Percentiles rank a stretch among this genome's conserved stretches.
phyloP scores from a whole-genome alignment of 2,113 vertebrate species.

The Paramisgurnus dabryanus region DNA sequence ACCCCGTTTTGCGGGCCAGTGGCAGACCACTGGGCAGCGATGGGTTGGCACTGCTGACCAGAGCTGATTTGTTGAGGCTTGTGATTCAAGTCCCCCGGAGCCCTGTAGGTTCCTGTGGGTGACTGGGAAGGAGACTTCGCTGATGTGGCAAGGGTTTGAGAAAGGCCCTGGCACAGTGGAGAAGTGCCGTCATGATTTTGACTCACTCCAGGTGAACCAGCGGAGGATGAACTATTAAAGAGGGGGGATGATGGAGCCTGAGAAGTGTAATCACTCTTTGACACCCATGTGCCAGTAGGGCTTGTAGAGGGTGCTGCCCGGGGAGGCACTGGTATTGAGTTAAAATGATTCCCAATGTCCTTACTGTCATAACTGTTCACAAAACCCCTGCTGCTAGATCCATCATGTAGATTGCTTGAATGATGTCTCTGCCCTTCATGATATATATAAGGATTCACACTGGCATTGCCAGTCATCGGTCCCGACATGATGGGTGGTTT shows the following conservation, averaged over 20 bases:
- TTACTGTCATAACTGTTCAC: constrained; percentile 71
- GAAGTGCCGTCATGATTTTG: constrained; percentile 41
- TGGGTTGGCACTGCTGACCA: constrained; percentile 46
- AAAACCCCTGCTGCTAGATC: constrained; percentile 53
- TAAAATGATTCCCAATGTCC: constrained; percentile 61
- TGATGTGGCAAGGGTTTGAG: constrained; percentile 35
- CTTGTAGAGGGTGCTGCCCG: constrained; percentile 55
- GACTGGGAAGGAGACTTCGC: constrained; percentile 54
- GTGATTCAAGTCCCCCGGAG: constrained; percentile 56
- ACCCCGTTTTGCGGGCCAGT: constrained; percentile 59
- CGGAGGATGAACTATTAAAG: constrained; percentile 52
- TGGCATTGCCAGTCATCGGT: constrained; percentile 49
- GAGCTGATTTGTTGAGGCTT: constrained; percentile 51
- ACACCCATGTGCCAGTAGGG: constrained; percentile 58
- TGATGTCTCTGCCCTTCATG: constrained; percentile 70
- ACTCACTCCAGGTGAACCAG: neutral
- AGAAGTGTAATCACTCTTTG: constrained; percentile 52
- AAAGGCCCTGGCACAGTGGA: constrained; percentile 52
- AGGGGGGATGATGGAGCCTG: constrained; percentile 60
- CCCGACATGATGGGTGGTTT: constrained; percentile 81
- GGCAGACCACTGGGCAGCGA: constrained; percentile 40
- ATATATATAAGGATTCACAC: constrained; percentile 57
- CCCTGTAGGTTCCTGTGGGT: constrained; percentile 66
- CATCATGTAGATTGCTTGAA: constrained; percentile 60
- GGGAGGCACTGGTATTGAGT: constrained; percentile 45